Base-by-base conservation (phyloP, 2,797 vertebrate genomes). In the Malurus splendens region DNA sequence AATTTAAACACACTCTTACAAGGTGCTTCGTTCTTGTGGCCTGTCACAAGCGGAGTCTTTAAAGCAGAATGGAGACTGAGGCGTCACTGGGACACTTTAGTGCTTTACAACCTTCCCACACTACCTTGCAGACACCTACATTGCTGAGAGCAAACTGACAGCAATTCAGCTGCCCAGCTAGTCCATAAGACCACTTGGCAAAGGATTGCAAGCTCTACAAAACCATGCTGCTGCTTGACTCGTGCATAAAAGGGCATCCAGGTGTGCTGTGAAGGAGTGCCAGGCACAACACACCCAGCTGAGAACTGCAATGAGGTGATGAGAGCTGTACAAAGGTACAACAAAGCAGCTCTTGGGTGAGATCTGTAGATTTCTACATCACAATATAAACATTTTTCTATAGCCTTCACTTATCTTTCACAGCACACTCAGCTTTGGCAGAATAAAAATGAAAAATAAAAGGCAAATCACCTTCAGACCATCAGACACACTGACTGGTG, bases 81-180 rank as follows among this genome's bases (percentile, higher is more conserved):
- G 25, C 1, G 0, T 47, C 55, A 18, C 54, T 50, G 0, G 0
- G 39, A 15, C 18, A 47, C 30, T 65, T 74, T 0, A 77, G 80
- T 50, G 62, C 86, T 91, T 95, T 91, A 82, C 74, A 86, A 88
- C 71, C 92, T 93, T 83, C 90, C 81, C 66, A 82, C 59, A 64
- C 5, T 0, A 0, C 72, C 81, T 32, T 15, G 17, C 87, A 94
- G 94, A 93, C 67, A 86, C 55, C 57, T 80, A 70, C 60, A 45
- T 38, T 62, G 18, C 25, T 73, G 88, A 93, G 90, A 92, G 91
- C 79, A 76, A 54, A 60, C 41, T 73, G 76, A 76, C 73, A 86
- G 61, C 68, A 82, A 65, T 55, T 89, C 92, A 85, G 81, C 59
- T 85, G 82, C 86, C 76, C 90, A 87, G 87, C 27, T 75, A 19